Evolutionary conservation across 2,888 invertebrate species (phyloP), one percentile per base, ranked within the genome.

Genomic region (Hyalella azteca): DNA sequence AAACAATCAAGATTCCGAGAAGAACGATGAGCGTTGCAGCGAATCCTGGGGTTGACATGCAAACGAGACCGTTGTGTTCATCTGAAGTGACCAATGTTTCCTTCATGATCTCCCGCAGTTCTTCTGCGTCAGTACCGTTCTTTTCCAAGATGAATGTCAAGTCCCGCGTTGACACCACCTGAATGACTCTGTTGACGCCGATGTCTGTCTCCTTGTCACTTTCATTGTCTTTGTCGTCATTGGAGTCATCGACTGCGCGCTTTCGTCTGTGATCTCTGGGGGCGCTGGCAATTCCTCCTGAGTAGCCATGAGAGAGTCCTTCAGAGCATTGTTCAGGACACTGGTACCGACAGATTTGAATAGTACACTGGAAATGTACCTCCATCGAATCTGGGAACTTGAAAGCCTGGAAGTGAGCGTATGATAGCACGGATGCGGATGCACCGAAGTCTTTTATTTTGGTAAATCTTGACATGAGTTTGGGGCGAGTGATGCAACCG

Each of bases 351-450:
- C 96, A 96, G 86, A 96, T 96, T 88, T 96, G 96, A 84, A 96
- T 96, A 41, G 96, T 96, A 88, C 96, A 96, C 88, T 96, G 95
- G 90, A 96, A 96, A 88, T 96, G 96, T 0, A 96, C 96, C 88
- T 96, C 96, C 96, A 96, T 96, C 0, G 95, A 95, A 87, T 96
- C 96, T 0, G 96, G 96, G 90, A 96, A 96, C 87, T 96, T 96
- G 89, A 96, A 96, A 0, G 96, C 96, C 89, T 87, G 86, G 85
- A 86, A 86, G 85, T 86, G 86, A 0, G 96, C 95, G 87, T 96
- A 96, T 0, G 95, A 95, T 0, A 96, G 89, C 0, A 96, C 95
- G 11, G 95, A 95, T 7, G 96, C 96, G 85, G 94, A 94, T 0
- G 96, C 95, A 26, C 96, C 96, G 86, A 96, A 96, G 89, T 96